Evolutionary conservation across 2,797 vertebrate species (phyloP), one percentile per base, ranked within the genome.

Genomic region (Gephyroberyx darwinii): DNA sequence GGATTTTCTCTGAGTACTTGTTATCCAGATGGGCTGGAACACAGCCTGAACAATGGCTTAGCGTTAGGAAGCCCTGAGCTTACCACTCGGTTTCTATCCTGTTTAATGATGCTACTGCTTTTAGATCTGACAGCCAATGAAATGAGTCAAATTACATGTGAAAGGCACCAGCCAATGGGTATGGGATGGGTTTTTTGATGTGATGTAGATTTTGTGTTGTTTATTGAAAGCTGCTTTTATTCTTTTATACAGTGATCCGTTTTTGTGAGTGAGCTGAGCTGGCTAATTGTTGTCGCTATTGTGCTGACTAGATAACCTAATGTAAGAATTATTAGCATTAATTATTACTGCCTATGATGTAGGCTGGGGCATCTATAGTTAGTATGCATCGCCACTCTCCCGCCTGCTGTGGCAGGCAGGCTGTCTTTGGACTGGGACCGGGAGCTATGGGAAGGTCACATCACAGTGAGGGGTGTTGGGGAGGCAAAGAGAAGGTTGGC

Each of bases 391-490:
- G 51, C 35, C 0, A 58, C 67, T 69, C 75, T 69, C 56, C 8
- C 16, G 77, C 73, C 78, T 76, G 77, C 83, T 67, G 65, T 86
- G 78, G 80, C 78, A 74, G 77, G 30, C 74, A 68, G 68, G 35
- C 69, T 43, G 86, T 68, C 78, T 69, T 67, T 82, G 85, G 78
- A 87, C 81, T 55, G 85, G 79, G 84, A 87, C 69, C 77, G 31
- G 59, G 75, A 84, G 57, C 81, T 77, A 66, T 80, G 76, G 84
- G 88, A 92, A 93, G 91, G 92, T 92, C 86, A 86, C 74, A 64
- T 75, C 74, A 69, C 73, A 86, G 84, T 69, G 43, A 63, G 75
- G 80, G 81, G 60, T 73, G 74, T 80, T 47, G 68, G 69, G 52
- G 62, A 69, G 35, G 68, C 37, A 62, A 54, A 50, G 81, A 30